Percentiles rank a stretch among this genome's conserved stretches.
phyloP scores from a whole-genome alignment of 2,113 vertebrate species.

The Hirundichthys speculiger region DNA sequence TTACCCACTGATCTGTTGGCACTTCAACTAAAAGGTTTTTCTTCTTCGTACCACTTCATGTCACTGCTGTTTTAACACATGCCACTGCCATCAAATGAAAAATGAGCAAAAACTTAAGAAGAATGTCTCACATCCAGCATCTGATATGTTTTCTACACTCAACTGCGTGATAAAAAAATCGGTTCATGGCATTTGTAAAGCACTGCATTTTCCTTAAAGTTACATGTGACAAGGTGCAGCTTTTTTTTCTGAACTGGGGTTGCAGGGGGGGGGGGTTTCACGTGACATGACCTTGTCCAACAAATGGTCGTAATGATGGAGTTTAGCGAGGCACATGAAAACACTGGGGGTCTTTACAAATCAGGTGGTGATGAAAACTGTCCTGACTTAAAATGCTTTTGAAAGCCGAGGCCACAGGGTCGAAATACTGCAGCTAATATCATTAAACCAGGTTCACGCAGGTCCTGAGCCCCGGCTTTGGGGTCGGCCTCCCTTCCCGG shows the following conservation, averaged over 20 bases:
- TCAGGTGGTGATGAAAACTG: constrained; percentile 71
- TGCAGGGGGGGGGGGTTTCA: constrained; percentile 24
- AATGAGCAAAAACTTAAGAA: no score
- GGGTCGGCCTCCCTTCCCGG: constrained; percentile 54
- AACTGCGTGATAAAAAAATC: no score
- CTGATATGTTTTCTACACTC: no score
- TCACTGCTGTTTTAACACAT: no score
- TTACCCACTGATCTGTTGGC: no score
- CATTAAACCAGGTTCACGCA: constrained; percentile 68
- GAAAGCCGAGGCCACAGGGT: constrained; percentile 66
- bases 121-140: no score
- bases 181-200: no score
- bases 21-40: no score
- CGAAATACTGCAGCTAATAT: constrained; percentile 67
- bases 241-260: constrained; percentile 10
- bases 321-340: constrained; percentile 41
- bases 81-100: no score
- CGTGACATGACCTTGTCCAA: constrained; percentile 64
- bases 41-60: no score
- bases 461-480: constrained; percentile 52
- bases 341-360: constrained; percentile 47
- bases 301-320: constrained; percentile 65
- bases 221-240: no score
- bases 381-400: constrained; percentile 63
- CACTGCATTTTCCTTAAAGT: no score